phyloP scores from a whole-genome alignment of 2,888 invertebrate genomes.

The Strigamia crassipes region DNA sequence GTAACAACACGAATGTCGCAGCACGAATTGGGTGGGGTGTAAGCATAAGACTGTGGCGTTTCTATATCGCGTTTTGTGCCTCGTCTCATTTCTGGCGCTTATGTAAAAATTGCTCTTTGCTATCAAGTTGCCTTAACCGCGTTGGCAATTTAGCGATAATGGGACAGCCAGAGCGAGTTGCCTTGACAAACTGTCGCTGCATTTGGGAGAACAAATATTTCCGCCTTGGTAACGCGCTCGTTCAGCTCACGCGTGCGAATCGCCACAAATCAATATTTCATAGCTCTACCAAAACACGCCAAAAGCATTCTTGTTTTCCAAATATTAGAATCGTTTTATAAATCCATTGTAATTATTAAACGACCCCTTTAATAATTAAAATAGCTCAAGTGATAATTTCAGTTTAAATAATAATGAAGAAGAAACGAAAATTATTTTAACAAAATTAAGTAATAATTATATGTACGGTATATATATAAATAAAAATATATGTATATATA shows the following conservation, averaged over 20 bases:
- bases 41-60: background rate
- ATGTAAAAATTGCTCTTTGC: constrained; percentile 42
- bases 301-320: constrained; percentile 42
- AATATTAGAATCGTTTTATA: constrained; percentile 31
- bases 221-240: constrained; percentile 39
- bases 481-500: background rate
- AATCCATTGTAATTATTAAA: constrained; percentile 27
- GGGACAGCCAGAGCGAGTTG: constrained; percentile 42
- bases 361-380: constrained; percentile 33
- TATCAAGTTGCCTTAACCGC: constrained; percentile 42
- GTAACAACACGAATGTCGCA: background rate
- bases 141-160: constrained; percentile 42
- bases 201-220: constrained; percentile 42
- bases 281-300: constrained; percentile 39
- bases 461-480: background rate
- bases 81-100: constrained; percentile 36
- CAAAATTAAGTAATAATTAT: background rate
- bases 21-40: background rate
- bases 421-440: background rate
- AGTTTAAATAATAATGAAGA: background rate
- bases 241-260: constrained; percentile 42
- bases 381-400: background rate
- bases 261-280: constrained; percentile 42
- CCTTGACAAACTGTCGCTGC: constrained; percentile 42
- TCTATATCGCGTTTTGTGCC: constrained; percentile 11